phyloP scores from a whole-genome alignment of 2,888 invertebrate species.

The Papilio demoleus region DNA sequence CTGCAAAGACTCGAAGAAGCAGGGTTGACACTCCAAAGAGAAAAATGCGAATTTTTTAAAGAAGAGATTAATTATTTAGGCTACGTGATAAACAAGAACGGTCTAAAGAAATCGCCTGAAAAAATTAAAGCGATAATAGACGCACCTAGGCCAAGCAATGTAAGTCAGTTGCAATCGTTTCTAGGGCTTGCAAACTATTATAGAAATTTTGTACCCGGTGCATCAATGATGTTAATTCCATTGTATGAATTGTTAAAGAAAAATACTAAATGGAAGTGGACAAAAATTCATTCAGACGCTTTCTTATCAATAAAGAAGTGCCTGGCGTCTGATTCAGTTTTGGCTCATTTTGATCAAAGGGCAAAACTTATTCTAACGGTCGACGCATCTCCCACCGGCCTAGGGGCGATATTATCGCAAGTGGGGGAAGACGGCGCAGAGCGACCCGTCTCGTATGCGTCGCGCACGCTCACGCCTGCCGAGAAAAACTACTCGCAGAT shows the following conservation, averaged over 20 bases:
- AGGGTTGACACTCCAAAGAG: too few relatives aligned
- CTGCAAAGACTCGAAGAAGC: too few relatives aligned
- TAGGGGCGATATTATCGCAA: conserved; percentile 47
- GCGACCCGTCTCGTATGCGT: conserved; percentile 44
- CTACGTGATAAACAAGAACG: conserved; percentile 42
- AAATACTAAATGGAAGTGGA: conserved; percentile 42
- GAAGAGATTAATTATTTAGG: conserved; percentile 44
- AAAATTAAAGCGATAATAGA: conserved; percentile 44
- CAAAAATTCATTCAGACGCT: background rate
- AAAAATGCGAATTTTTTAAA: too few relatives aligned
- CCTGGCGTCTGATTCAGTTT: conserved; percentile 37
- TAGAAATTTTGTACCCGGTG: conserved; percentile 41
- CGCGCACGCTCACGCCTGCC: conserved; percentile 43
- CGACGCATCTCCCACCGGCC: conserved; percentile 46
- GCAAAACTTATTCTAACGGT: conserved; percentile 46
- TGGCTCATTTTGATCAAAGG: conserved; percentile 43
- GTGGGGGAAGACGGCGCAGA: conserved; percentile 37
- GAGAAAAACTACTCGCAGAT: conserved; percentile 49
- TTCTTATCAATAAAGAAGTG: background rate
- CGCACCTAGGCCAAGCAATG: conserved; percentile 42
- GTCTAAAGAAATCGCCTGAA: conserved; percentile 43
- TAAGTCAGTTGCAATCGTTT: conserved; percentile 44
- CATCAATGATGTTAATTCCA: conserved; percentile 41
- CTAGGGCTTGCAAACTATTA: conserved; percentile 45
- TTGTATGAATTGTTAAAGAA: conserved; percentile 42